These are phyloP conservation scores for Tipula lateralis DNA, from an alignment of 2,888 invertebrate species.

Conservation along the genomic window DNA sequence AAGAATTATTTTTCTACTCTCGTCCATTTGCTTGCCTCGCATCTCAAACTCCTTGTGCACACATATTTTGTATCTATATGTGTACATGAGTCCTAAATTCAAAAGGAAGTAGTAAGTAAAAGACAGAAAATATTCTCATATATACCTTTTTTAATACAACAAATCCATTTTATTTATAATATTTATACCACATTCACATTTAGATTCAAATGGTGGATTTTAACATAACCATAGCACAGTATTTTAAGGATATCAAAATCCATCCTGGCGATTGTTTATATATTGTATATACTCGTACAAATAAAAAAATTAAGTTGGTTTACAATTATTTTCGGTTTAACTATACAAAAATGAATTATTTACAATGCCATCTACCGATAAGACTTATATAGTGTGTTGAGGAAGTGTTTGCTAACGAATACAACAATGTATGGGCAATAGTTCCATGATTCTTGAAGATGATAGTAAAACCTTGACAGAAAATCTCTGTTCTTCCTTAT, in stretches of 20 bases:
- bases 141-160: not conserved
- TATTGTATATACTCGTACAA: not conserved
- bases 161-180: conserved; percentile 24
- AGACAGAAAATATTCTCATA: conserved; percentile 5
- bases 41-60: not conserved
- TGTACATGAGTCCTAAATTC: not conserved
- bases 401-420: too few species aligned
- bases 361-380: too few species aligned
- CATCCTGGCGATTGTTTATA: not conserved
- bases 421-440: too few species aligned
- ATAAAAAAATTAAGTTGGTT: not conserved
- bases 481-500: too few species aligned
- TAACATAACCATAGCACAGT: not conserved
- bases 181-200: not conserved
- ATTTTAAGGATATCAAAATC: not conserved
- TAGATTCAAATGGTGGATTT: not conserved
- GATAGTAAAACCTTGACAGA: too few species aligned
- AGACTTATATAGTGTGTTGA: too few species aligned
- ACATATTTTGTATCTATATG: not conserved
- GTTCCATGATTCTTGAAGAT: too few species aligned
- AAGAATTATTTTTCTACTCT: not conserved
- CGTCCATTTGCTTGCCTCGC: not conserved
- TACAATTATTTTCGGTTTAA: not conserved
- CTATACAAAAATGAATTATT: not conserved
- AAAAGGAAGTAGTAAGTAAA: conserved; percentile 16